Evolutionary conservation across 2,797 vertebrate species (phyloP).

Genomic region (Lagorchestes hirsutus): DNA sequence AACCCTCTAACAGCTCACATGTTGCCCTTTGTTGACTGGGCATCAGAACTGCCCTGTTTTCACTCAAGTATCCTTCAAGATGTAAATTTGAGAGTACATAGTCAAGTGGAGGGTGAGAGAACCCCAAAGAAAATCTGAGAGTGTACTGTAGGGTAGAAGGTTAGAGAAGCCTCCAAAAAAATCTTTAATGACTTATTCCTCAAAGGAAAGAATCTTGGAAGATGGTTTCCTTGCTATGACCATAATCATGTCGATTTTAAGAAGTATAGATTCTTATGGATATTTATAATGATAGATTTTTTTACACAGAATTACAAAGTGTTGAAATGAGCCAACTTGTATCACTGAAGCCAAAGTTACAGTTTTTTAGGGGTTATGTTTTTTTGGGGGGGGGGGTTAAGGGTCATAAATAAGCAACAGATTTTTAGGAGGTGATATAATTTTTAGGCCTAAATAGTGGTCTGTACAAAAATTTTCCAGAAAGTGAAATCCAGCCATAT

Average conservation of each 20-base stretch:
- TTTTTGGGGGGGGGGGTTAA: conserved; percentile 10
- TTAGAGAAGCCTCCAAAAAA: background rate
- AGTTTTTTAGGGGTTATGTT: background rate
- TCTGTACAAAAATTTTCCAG: conserved; percentile 2
- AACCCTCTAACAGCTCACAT: background rate
- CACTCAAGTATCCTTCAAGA: conserved; percentile 53
- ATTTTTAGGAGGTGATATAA: conserved; percentile 3
- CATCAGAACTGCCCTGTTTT: conserved; percentile 45
- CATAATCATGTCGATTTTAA: conserved; percentile 49
- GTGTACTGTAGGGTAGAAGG: background rate
- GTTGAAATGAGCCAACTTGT: background rate
- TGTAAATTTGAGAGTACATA: conserved; percentile 20
- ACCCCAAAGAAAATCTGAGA: conserved; percentile 48
- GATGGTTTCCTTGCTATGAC: conserved; percentile 55
- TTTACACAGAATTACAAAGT: conserved; percentile 55
- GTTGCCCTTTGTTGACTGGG: background rate
- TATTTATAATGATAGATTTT: conserved; percentile 53
- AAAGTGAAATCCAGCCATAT: background rate
- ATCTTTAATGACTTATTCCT: conserved; percentile 8
- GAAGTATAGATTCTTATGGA: conserved; percentile 30
- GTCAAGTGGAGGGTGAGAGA: background rate
- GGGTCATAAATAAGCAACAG: conserved; percentile 8
- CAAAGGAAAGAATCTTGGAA: conserved; percentile 47
- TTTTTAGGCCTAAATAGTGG: background rate
- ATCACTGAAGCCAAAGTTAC: conserved; percentile 51